A percentile compares a stretch with the other conserved stretches of the same genome.
Evolutionary conservation across 2,797 vertebrate species (phyloP).

Genomic region (Tinamus major): DNA sequence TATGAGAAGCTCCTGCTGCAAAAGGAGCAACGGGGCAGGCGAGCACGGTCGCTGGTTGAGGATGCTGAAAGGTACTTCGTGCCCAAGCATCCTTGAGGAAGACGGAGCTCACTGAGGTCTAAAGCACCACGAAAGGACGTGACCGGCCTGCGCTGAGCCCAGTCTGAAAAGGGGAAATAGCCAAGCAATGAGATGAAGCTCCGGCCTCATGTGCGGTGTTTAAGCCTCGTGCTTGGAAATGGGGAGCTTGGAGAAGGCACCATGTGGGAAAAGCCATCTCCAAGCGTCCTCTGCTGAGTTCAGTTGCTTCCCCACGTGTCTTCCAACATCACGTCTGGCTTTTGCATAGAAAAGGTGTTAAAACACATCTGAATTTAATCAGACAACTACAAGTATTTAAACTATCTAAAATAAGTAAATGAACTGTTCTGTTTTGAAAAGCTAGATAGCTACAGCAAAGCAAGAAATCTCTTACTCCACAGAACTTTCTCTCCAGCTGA

Average conservation of each 20-base stretch:
- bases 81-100: neutral
- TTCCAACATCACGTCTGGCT: neutral
- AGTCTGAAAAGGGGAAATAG: neutral
- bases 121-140: neutral
- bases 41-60: neutral
- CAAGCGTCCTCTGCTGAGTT: neutral
- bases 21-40: neutral
- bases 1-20: neutral
- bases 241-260: neutral
- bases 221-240: neutral
- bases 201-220: neutral
- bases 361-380: neutral
- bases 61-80: neutral
- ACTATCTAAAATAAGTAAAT: neutral
- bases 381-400: neutral
- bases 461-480: constrained; percentile 31
- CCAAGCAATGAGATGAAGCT: neutral
- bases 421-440: neutral
- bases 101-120: neutral
- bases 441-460: neutral
- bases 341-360: neutral
- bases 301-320: neutral
- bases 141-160: neutral
- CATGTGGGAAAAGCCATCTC: neutral
- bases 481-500: neutral